Percentiles rank a stretch among this genome's conserved stretches.
phyloP scores from a whole-genome alignment of 2,797 vertebrate genomes.

The Tympanoctomys barrerae region DNA sequence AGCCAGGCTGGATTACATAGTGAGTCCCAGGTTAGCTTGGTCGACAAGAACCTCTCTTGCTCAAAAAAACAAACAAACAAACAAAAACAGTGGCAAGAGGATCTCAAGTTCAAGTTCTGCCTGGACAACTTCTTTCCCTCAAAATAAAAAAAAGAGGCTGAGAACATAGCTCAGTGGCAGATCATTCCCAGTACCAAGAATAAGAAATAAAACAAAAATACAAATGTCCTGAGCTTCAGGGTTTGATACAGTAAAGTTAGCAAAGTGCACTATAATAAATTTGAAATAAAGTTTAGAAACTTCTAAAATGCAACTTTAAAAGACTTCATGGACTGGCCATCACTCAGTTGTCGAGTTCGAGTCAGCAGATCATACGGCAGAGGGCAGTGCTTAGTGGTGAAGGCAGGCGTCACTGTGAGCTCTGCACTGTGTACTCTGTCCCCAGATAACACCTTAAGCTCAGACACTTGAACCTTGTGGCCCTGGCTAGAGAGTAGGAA shows the following conservation, averaged over 20 bases:
- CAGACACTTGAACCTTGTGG: not conserved
- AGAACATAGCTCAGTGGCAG: not conserved
- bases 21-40: not conserved
- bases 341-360: not conserved
- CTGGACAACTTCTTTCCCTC: not conserved
- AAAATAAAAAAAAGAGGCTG: not conserved
- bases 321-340: not conserved
- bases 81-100: not conserved
- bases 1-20: not conserved
- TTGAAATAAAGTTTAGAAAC: not conserved
- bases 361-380: fast-evolving
- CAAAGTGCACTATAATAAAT: not conserved
- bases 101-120: not conserved
- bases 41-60: not conserved
- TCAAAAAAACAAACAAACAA: not conserved
- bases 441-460: not conserved
- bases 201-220: not conserved
- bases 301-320: not conserved
- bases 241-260: not conserved
- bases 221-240: not conserved
- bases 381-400: not conserved
- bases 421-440: not conserved
- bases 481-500: not conserved
- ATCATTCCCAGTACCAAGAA: not conserved
- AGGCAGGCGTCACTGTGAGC: not conserved